Evolutionary conservation across 2,888 invertebrate genomes (phyloP), one percentile per base, ranked within the genome.

Genomic region (Xanthostigma xanthostigma): DNA sequence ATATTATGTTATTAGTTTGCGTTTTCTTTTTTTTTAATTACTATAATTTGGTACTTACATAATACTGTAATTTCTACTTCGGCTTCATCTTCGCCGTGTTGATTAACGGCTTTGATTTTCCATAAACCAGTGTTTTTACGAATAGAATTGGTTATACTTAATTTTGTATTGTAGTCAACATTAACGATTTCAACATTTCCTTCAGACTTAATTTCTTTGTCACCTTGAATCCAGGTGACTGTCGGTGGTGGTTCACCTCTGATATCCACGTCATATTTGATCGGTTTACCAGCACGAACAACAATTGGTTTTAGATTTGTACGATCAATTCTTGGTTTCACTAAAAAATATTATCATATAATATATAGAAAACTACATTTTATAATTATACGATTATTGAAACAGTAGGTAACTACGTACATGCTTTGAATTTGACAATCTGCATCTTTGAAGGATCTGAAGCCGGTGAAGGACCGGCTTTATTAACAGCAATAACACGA

Each of bases 281-380:
- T 82, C 0, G 83, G 77, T 67, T 95, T 93, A 37, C 95, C 95
- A 53, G 91, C 88, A 57, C 93, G 86, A 11, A 96, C 84, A 10
- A 84, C 83, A 42, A 92, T 73, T 43, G 88, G 82, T 66, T 95
- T 92, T 55, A 96, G 72, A 67, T 94, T 93, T 3, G 93, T 91
- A 56, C 95, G 81, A 69, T 96, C 94, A 65, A 98, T 98, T 63
- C 91, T 84, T 39, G 98, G 98, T 69, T 96, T 95, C 65, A 96
- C 93, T 93, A 62, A 39, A 65, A 37, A 13, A 39, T 27, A 49
- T 8, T 41, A 17, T 50, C 49, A 41, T 42, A 17, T 36, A 36
- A 44, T 39, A 40, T 44, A 43, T 9, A 50, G 38, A 40, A 43
- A 46, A 34, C 37, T 38, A 46, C 46, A 34, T 48, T 39, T 44